These are phyloP conservation scores for Euphonia xanthogaster DNA, from an alignment of 2,797 vertebrate genomes.

Conservation along the genomic window DNA sequence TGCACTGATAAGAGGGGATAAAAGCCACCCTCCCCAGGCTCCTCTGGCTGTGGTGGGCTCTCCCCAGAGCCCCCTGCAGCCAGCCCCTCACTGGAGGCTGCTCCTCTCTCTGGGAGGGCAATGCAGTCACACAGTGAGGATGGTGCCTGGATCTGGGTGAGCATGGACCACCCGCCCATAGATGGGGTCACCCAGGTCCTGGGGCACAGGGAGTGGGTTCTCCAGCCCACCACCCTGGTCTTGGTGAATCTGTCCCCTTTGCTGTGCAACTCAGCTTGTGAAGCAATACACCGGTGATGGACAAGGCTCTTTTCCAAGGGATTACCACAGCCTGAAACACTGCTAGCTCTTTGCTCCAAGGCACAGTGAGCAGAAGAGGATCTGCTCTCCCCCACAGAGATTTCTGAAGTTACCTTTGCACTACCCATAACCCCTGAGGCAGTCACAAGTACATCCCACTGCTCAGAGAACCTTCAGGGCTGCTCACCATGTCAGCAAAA, in stretches of 20 bases:
- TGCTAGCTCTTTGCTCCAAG: neutral
- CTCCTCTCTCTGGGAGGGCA: neutral
- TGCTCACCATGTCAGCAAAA: neutral
- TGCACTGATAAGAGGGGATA: neutral
- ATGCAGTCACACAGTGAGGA: neutral
- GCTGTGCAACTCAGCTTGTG: neutral
- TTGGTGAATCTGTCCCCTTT: neutral
- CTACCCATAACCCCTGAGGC: neutral
- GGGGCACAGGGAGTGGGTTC: neutral
- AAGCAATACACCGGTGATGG: rapidly evolving
- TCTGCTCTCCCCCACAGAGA: neutral
- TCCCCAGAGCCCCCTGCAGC: neutral
- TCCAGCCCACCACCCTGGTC: neutral
- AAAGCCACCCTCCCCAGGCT: neutral
- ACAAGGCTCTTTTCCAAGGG: neutral
- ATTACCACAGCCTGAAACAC: neutral
- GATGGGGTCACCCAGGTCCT: neutral
- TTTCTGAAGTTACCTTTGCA: neutral
- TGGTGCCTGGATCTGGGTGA: rapidly evolving
- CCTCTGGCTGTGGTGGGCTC: neutral
- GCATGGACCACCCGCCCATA: neutral
- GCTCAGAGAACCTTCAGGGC: neutral
- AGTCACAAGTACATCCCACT: neutral
- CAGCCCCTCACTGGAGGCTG: neutral
- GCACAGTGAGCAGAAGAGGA: neutral